Conservation (phyloP, 2,113 vertebrate genomes). For the Scomber japonicus region DNA sequence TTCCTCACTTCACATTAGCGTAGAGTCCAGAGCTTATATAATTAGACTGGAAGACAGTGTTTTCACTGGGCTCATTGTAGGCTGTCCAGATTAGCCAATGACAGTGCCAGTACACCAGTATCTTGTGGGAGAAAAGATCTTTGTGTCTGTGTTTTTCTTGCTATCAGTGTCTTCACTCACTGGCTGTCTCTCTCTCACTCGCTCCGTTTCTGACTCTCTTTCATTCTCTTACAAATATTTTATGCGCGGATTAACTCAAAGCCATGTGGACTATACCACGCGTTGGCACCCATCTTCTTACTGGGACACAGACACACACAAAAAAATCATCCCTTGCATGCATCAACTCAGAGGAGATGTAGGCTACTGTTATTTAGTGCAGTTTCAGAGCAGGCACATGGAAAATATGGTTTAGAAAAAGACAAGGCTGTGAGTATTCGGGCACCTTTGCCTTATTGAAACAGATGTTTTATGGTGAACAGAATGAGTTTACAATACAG, state of each 20-base stretch:
- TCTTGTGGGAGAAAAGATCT: conserved; percentile 43
- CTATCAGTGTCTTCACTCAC: not conserved
- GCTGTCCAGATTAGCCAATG: conserved; percentile 60
- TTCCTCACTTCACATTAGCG: conserved; percentile 57
- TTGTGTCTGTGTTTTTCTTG: conserved; percentile 30
- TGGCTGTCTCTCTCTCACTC: conserved; percentile 9
- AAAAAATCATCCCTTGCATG: conserved; percentile 17
- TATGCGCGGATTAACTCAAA: conserved; percentile 72
- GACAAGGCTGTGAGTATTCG: conserved; percentile 49
- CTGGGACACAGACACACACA: conserved; percentile 10
- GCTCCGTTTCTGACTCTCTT: conserved; percentile 6
- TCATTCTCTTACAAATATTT: conserved; percentile 56
- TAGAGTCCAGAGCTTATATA: conserved; percentile 54
- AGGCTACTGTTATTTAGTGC: conserved; percentile 54
- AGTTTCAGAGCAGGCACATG: conserved; percentile 42
- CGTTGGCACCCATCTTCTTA: conserved; percentile 59
- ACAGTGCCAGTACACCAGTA: conserved; percentile 35
- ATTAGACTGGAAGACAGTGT: conserved; percentile 54
- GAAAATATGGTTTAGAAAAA: conserved; percentile 53
- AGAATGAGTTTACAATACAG: conserved; percentile 47
- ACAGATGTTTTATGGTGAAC: conserved; percentile 56
- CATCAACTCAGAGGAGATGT: conserved; percentile 34
- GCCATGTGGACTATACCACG: conserved; percentile 52
- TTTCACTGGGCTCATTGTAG: conserved; percentile 54
- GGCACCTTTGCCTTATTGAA: conserved; percentile 56